Percentiles rank a stretch among this genome's conserved stretches.
phyloP scores from a whole-genome alignment of 2,888 invertebrate species.

The Microctonus hyperodae region DNA sequence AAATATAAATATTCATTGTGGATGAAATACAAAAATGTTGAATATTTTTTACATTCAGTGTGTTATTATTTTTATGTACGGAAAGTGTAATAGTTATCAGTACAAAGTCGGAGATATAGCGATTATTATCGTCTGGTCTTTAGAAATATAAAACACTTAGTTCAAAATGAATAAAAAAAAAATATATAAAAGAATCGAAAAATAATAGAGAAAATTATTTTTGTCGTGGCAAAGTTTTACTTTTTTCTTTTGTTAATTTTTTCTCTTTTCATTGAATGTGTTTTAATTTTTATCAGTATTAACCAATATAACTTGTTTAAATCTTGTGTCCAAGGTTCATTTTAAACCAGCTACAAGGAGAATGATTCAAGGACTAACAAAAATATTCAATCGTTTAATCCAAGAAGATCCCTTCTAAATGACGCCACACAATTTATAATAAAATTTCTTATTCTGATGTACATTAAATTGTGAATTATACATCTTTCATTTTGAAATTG shows the following conservation, averaged over 20 bases:
- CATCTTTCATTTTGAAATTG: background rate
- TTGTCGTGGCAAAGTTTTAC: background rate
- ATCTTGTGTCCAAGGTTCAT: background rate
- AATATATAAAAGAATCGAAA: background rate
- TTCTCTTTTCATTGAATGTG: background rate
- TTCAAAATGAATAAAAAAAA: background rate
- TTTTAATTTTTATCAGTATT: background rate
- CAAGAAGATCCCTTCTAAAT: background rate
- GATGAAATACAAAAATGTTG: background rate
- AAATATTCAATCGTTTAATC: background rate
- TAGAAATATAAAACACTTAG: background rate
- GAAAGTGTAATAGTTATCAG: too few species aligned
- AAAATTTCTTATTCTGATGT: background rate
- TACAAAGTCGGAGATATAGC: background rate
- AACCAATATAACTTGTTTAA: background rate
- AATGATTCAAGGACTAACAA: background rate
- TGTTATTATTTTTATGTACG: background rate
- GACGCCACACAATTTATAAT: background rate
- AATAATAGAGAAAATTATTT: background rate
- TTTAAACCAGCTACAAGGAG: background rate
- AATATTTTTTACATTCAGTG: background rate
- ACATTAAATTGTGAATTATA: background rate
- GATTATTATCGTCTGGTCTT: background rate
- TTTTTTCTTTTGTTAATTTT: too few species aligned
- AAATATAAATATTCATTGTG: too few species aligned